phyloP scores from a whole-genome alignment of 2,113 vertebrate genomes.

The Takifugu flavidus region DNA sequence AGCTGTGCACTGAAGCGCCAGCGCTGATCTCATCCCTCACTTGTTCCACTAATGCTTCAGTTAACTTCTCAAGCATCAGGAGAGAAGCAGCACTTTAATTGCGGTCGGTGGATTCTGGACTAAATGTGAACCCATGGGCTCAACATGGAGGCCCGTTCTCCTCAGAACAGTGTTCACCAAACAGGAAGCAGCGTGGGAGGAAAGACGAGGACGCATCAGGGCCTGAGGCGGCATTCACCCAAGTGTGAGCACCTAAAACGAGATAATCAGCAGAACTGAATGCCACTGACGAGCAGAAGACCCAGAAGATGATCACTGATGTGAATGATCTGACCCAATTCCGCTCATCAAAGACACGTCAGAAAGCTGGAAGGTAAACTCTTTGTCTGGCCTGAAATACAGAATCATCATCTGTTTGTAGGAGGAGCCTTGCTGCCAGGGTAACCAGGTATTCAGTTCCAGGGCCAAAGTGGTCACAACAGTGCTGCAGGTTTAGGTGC shows the following conservation, averaged over 20 bases:
- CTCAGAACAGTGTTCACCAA: constrained; percentile 40
- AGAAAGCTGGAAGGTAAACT: too few species aligned
- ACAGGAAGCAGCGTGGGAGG: constrained; percentile 47
- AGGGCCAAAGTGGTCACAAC: too few species aligned
- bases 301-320: too few species aligned
- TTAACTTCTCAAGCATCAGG: constrained; percentile 18
- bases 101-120: constrained; percentile 17
- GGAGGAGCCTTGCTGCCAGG: too few species aligned
- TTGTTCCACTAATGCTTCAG: constrained; percentile 12
- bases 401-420: too few species aligned
- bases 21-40: constrained; percentile 10
- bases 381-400: too few species aligned
- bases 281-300: too few species aligned
- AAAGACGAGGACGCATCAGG: constrained; percentile 7
- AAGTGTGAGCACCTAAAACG: constrained; percentile 28
- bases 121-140: constrained; percentile 18
- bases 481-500: too few species aligned
- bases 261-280: constrained; percentile 43
- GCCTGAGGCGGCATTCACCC: constrained; percentile 1
- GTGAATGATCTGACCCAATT: too few species aligned
- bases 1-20: constrained; percentile 39
- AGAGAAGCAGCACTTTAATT: constrained; percentile 17
- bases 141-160: constrained; percentile 14
- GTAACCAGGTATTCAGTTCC: too few species aligned
- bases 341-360: too few species aligned